Conservation (phyloP, 23 tunicate species). For the Halocynthia aurantium region DNA sequence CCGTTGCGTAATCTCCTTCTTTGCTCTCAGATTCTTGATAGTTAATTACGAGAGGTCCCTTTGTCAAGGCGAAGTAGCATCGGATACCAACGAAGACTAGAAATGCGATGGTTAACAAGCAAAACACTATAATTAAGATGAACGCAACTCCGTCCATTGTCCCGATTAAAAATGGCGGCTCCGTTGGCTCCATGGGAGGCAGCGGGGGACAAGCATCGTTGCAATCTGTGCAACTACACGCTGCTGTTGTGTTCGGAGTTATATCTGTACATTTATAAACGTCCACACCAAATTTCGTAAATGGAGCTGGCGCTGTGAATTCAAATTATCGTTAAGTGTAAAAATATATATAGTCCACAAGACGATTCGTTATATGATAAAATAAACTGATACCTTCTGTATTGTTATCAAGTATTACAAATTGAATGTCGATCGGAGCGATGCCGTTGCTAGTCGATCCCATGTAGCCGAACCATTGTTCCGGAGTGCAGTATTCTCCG, state of each 20-base stretch:
- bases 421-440: conserved; percentile 73
- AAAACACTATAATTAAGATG: conserved; percentile 67
- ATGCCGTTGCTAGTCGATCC: conserved; percentile 90
- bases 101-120: conserved; percentile 36
- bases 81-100: conserved; percentile 17
- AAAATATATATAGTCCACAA: not conserved
- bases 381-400: not conserved
- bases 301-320: conserved; percentile 54
- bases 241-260: conserved; percentile 16
- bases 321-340: not conserved
- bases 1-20: conserved; percentile 4
- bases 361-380: not conserved
- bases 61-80: conserved; percentile 9
- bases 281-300: conserved; percentile 14
- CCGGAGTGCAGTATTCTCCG: conserved; percentile 82
- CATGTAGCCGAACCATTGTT: conserved; percentile 58
- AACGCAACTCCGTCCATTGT: conserved; percentile 71
- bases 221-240: conserved; percentile 98
- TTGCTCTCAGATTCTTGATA: conserved; percentile 2
- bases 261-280: conserved; percentile 57
- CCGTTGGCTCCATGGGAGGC: conserved; percentile 39
- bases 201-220: conserved; percentile 67
- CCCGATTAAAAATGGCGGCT: conserved; percentile 61
- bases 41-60: conserved; percentile 7
- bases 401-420: conserved; percentile 1